Base-by-base conservation (phyloP, 2,888 invertebrate genomes). In the Parnassius apollo region DNA sequence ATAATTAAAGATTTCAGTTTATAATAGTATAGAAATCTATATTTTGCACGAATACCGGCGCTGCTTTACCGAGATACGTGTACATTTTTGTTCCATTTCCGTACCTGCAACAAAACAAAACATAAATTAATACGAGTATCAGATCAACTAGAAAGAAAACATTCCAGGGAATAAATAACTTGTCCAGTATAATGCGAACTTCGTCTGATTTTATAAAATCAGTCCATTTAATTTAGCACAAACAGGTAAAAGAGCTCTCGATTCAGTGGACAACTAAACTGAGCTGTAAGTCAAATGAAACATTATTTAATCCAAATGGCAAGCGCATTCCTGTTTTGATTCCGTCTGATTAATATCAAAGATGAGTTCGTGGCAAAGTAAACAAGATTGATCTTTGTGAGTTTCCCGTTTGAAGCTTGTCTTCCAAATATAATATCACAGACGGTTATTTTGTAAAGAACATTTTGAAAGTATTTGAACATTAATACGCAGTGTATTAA, bases 41-140 rank as follows among this genome's bases (percentile, higher is more conserved):
- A 35, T 35, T 35, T 35, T 35, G 7, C 35, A 7, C 35, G 35
- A 35, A 3, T 35, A 35, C 7, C 35, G 35, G 35, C 7, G 4
- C 35, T 7, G 4, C 7, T 35, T 35, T 1, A 25, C 25, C 25
- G 25, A 25, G 25, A 35, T 35, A 35, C 18, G 18, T 18, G 18
- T 18, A 18, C 25, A 4, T 35, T 35, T 35, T 35, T 35, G 35
- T 35, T 74, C 68, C 73, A 72, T 71, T 69, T 68, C 69, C 75
- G 72, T 87, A 87, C 88, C 86, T 87, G 86, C 64, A 87, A 87
- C 83, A 82, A 84, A 79, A 83, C 76, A 81, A 81, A 76, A 76
- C 59, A 71, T 68, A 75, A 71, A 72, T 84, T 73, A 83, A 80
- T 78, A n/a, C n/a, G n/a, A n/a, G n/a, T n/a, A 78, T 73, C 71